Conservation (phyloP, 2,888 invertebrate genomes). For the Fabriciana adippe region DNA sequence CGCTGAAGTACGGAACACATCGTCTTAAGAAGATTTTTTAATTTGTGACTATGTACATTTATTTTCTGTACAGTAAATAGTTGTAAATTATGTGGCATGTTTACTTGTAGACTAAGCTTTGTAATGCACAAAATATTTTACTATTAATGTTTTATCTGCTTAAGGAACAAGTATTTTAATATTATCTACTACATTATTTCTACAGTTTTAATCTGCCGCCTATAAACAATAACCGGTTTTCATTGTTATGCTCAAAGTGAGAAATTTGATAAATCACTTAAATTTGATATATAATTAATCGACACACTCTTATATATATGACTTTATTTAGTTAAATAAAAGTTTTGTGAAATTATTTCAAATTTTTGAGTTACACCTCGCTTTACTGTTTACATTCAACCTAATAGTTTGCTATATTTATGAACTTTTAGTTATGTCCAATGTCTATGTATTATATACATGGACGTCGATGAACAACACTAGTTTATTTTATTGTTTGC, state of each 20-base stretch:
- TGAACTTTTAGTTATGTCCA: neutral
- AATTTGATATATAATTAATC: neutral
- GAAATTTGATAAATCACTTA: neutral
- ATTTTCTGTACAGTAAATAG: constrained; percentile 63
- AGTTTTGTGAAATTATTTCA: no score
- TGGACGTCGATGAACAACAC: neutral
- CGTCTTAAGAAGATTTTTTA: constrained; percentile 45
- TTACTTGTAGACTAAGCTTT: constrained; percentile 64
- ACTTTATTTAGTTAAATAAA: neutral
- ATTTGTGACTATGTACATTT: constrained; percentile 58
- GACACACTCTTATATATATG: neutral
- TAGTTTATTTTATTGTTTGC: constrained; percentile 22
- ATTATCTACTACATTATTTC: constrained; percentile 28
- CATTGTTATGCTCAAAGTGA: constrained; percentile 10
- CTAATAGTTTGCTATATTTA: neutral
- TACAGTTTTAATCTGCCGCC: constrained; percentile 27
- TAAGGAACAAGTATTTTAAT: constrained; percentile 37
- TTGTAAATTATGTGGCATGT: constrained; percentile 65
- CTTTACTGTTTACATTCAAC: neutral
- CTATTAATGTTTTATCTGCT: constrained; percentile 33
- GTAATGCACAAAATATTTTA: constrained; percentile 62
- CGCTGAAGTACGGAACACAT: constrained; percentile 11
- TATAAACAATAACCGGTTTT: constrained; percentile 15
- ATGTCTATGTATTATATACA: neutral
- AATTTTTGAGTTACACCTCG: no score